Evolutionary conservation across 1,140 invertebrate genomes (phyloP), one percentile per base, ranked within the genome.

Genomic region (Globodera ellingtonae): DNA sequence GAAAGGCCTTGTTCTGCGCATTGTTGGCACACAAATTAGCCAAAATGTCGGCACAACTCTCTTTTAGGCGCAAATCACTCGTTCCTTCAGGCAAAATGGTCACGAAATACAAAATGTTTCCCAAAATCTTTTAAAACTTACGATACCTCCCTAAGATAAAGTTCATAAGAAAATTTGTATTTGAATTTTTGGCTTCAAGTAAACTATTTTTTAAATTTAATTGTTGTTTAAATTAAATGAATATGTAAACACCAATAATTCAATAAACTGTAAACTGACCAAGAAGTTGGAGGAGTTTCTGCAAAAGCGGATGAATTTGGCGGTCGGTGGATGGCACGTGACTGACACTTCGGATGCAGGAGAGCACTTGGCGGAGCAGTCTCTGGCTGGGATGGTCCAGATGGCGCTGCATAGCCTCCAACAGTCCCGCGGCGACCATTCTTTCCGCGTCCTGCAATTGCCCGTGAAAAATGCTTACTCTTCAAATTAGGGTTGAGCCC

Each of bases 11-110:
- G 48, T 84, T 84, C 6, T 24, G 56, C 44, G 72, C 15, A 65
- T 84, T 84, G 47, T 84, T 84, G 15, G 83, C 83, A 8, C 79
- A 86, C 18, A 84, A 75, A 75, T 84, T 84, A 78, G 81, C 75
- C 47, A 84, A 67, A 56, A 84, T 83, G 75, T 85, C 80, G 24
- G 73, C 75, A 71, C 83, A 84, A 13, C 70, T 46, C 48, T 84
- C 82, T 47, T 82, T 75, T 7, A 83, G 18, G 35, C 70, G 48
- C 35, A 75, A 21, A 46, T 83, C 82, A 24, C 72, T 84, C 52
- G 82, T 83, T 44, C 82, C 82, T 83, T 35, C 6, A 62, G 69
- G 48, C 56, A 44, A 80, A 80, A 79, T n/a, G 15, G 56, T 82
- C 35, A 50, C 10, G 9, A 18, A 48, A 13, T 9, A 10, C 21